phyloP scores from a whole-genome alignment of 2,113 vertebrate genomes.

The Dicrurus megarhynchus region DNA sequence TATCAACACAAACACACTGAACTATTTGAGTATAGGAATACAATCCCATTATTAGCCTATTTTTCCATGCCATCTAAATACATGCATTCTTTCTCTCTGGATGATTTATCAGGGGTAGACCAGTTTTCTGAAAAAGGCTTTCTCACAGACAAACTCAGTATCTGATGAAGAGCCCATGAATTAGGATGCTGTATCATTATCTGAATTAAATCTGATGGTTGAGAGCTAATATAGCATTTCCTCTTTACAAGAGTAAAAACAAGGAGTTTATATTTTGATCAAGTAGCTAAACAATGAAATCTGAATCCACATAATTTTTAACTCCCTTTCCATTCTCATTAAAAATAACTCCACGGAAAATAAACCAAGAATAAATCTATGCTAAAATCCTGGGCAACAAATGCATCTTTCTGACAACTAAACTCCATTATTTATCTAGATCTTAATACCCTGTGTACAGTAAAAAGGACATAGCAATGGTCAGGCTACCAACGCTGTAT shows the following conservation, averaged over 20 bases:
- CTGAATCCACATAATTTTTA: constrained; percentile 35
- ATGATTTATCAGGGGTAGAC: constrained; percentile 23
- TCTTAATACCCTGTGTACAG: neutral
- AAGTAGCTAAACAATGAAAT: constrained; percentile 37
- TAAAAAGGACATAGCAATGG: neutral
- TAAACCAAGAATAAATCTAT: constrained; percentile 4
- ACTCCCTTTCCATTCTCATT: constrained; percentile 35
- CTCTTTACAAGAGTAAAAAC: neutral
- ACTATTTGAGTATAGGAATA: neutral
- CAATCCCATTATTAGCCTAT: constrained; percentile 9
- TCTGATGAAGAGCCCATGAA: neutral
- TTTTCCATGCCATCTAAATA: neutral
- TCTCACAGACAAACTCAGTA: neutral
- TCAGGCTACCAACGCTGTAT: neutral
- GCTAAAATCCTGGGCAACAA: neutral
- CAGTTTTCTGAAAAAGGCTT: neutral
- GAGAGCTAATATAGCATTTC: constrained; percentile 11
- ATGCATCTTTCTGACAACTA: neutral
- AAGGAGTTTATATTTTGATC: constrained; percentile 34
- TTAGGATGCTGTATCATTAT: constrained; percentile 31
- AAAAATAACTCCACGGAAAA: constrained; percentile 10
- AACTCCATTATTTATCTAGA: neutral
- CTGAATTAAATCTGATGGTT: constrained; percentile 39
- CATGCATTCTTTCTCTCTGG: neutral
- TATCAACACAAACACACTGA: neutral